Base-by-base conservation (phyloP, 2,113 vertebrate species). In the Chinchilla lanigera region DNA sequence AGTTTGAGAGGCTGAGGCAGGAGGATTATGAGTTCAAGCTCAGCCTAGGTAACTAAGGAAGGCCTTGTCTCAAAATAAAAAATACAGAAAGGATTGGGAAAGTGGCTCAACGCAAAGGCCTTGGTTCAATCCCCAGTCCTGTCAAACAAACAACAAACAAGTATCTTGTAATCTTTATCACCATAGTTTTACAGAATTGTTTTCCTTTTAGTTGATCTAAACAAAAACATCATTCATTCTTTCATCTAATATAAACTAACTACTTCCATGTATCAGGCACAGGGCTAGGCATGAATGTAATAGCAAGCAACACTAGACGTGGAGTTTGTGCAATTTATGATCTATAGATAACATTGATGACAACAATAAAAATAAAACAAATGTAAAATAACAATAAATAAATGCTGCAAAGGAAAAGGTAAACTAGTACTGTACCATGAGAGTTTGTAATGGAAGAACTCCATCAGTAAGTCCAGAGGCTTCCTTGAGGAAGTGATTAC, bases 401-500 rank as follows among this genome's bases (percentile, higher is more conserved):
- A 92, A 86, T 60, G 71, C 33, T 52, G 80, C 52, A 60, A 75
- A 81, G 33, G 10, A 90, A 84, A 87, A 90, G 52, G 41, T 35
- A 61, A 8, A 84, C 69, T 9, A 52, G 24, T 50, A 30, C 7
- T 35, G 24, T 30, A n/a, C 11, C 30, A 54, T 80, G 67, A 92
- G 4, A 54, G 61, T 61, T 95, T 60, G 30, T 47, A 81, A 50
- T 1, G 84, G 20, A 54, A 63, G 24, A 80, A 75, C 44, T 28
- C n/a, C 33, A 47, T 26, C 6, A 77, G 83, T 38, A 69, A 80
- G 81, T n/a, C n/a, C 67, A 75, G 26, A 83, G 63, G 33, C n/a
- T 85, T 97, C 41, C 22, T 30, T 35, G 77, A 91, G 24, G 78
- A 95, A 89, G 47, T 44, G 60, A 78, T 78, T 78, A 41, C 41